These are phyloP conservation scores for Petrocephalus schoutedeni DNA, from an alignment of 2,797 vertebrate species.

Conservation along the genomic window DNA sequence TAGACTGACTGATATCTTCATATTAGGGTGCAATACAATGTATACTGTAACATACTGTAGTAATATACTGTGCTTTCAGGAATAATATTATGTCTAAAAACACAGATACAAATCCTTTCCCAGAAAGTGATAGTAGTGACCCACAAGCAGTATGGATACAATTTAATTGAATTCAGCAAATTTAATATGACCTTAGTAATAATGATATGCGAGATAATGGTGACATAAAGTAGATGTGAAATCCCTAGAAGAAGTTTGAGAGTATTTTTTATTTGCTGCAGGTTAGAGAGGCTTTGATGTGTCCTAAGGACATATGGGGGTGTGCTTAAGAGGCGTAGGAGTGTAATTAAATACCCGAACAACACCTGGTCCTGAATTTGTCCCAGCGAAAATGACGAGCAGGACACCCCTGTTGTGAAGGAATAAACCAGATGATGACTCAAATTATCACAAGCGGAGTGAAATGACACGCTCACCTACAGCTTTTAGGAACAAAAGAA, in stretches of 20 bases:
- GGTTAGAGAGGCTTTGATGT: not conserved
- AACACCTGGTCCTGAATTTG: constrained; percentile 1
- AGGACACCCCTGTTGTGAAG: not conserved
- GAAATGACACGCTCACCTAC: not conserved
- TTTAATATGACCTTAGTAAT: not conserved
- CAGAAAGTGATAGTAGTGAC: not conserved
- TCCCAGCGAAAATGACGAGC: not conserved
- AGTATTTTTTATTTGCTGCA: not conserved
- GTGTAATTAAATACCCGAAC: not conserved
- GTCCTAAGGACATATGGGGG: not conserved
- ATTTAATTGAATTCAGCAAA: not conserved
- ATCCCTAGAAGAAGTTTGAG: not conserved
- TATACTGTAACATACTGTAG: not conserved
- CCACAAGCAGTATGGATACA: not conserved
- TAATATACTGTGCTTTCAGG: not conserved
- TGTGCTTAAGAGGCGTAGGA: not conserved
- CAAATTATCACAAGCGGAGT: not conserved
- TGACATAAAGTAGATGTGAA: not conserved
- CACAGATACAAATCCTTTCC: not conserved
- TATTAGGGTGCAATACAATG: not conserved
- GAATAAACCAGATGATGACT: not conserved
- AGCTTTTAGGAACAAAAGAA: not conserved
- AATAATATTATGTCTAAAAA: not conserved
- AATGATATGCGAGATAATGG: not conserved
- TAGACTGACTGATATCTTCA: not conserved